Evolutionary conservation across 2,888 invertebrate genomes (phyloP).

Genomic region (Leptogaster cylindrica): DNA sequence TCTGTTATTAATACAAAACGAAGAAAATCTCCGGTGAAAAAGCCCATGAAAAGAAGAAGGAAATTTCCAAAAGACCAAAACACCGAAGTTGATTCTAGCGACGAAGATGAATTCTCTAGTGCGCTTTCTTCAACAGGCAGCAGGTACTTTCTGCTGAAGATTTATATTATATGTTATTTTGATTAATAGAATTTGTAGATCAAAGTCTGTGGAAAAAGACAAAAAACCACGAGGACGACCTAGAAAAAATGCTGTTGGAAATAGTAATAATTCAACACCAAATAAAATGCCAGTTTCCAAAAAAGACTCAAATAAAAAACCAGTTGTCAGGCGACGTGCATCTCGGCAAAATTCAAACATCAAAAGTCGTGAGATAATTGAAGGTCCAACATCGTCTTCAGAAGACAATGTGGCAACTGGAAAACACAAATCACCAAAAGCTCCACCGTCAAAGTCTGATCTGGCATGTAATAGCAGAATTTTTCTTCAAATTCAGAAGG

Average conservation of each 20-base stretch:
- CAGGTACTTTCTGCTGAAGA: conserved; percentile 40
- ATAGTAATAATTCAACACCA: conserved; percentile 44
- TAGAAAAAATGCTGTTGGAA: conserved; percentile 51
- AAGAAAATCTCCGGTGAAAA: conserved; percentile 49
- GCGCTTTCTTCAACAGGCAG: conserved; percentile 48
- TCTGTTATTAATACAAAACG: conserved; percentile 45
- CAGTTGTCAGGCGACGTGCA: conserved; percentile 50
- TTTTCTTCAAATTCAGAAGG: conserved; percentile 39
- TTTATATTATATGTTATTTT: conserved; percentile 9
- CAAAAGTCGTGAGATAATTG: conserved; percentile 52
- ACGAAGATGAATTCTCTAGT: conserved; percentile 50
- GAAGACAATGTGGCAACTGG: conserved; percentile 52
- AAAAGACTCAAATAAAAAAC: conserved; percentile 40
- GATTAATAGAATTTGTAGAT: conserved; percentile 27
- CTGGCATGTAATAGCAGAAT: conserved; percentile 45
- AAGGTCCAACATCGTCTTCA: conserved; percentile 48
- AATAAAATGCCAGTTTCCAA: conserved; percentile 50
- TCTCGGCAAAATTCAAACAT: conserved; percentile 53
- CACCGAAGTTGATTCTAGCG: conserved; percentile 57
- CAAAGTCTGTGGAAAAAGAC: conserved; percentile 46
- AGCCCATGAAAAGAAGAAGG: conserved; percentile 42
- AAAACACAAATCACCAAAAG: conserved; percentile 51
- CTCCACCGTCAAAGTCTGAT: conserved; percentile 54
- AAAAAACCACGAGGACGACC: conserved; percentile 55
- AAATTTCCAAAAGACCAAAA: conserved; percentile 49